Base-by-base conservation (phyloP, 2,797 vertebrate species). In the Toxotes lorentzi region DNA sequence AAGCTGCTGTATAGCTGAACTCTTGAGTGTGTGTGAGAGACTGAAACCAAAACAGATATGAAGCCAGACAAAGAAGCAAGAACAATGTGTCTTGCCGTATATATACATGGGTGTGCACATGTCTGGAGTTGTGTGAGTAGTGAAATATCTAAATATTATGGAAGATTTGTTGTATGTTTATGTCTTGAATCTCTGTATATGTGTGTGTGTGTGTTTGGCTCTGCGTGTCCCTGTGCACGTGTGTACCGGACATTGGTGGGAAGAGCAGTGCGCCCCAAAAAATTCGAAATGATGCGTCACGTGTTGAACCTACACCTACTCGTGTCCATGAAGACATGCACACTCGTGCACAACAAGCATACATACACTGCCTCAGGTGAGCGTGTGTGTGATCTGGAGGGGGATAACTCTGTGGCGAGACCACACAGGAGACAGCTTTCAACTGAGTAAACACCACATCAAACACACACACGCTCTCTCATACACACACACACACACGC, bases 401-500 rank as follows among this genome's bases (percentile, higher is more conserved):
- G 88, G 92, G 90, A 90, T 88, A 91, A 91, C 86, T 86, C 70
- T 84, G 86, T 90, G 86, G 91, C 59, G 48, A 92, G 94, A 94
- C 93, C 94, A 94, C 94, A 94, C 94, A 94, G 91, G 89, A 94
- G 92, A 95, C 91, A 94, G 91, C 93, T 93, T 93, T 94, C 91
- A 92, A 90, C 89, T 89, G 91, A 88, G 94, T 95, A 95, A 95
- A 95, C 94, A 95, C 94, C 92, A 94, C 95, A 95, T 95, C 94
- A 95, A 93, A 95, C 76, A 86, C 74, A 88, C 81, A 78, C 80
- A 69, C 74, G 19, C 78, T 41, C 69, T 60, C 82, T 38, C 78
- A 56, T 24, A 95, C 78, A 85, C 76, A 86, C 5, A 69, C 82
- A 45, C 78, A 57, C 27, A 35, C 54, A 24, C 48, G 30, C 69